Evolutionary conservation across 1,140 invertebrate species (phyloP), one percentile per base, ranked within the genome.

Genomic region (Maniola jurtina): DNA sequence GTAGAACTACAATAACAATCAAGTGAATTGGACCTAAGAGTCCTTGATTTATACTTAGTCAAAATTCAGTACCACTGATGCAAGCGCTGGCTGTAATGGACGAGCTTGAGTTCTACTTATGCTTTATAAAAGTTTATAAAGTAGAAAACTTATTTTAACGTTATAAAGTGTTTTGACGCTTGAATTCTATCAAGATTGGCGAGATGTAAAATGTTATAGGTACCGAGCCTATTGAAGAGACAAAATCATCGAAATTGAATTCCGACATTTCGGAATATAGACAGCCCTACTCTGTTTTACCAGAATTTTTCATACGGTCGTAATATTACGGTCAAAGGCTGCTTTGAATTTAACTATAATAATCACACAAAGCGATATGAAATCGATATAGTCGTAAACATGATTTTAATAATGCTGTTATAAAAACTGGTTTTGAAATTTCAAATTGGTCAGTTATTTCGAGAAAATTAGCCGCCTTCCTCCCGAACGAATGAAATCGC

Each of bases 401-500:
- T 9, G 6, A 11, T 45, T 8, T 8, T 45, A 45, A 16, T 34
- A 52, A 33, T 35, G 47, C 59, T 42, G 16, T 16, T 40, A 62
- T 48, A 52, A 63, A 63, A 68, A 58, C n/a, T 10, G 40, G 25
- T 60, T 60, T 64, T 60, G 40, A 68, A 68, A 63, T 45, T n/a
- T 58, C 55, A 67, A 82, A 66, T 71, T 79, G 82, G 82, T 76
- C 80, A 84, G 76, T 80, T 73, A 72, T 74, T 75, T 76, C 63
- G 71, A 72, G 72, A 79, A 84, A 83, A 84, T 85, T 82, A 81
- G 76, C 75, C 71, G 76, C 78, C 71, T 77, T 79, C 79, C 66
- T 75, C 65, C 68, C 64, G 71, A 76, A 78, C 79, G 76, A 81
- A 82, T 80, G 76, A 81, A 83, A 71, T 82, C 80, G 61, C 78